Evolutionary conservation across 2,888 invertebrate genomes (phyloP).

Genomic region (Meganola albula): DNA sequence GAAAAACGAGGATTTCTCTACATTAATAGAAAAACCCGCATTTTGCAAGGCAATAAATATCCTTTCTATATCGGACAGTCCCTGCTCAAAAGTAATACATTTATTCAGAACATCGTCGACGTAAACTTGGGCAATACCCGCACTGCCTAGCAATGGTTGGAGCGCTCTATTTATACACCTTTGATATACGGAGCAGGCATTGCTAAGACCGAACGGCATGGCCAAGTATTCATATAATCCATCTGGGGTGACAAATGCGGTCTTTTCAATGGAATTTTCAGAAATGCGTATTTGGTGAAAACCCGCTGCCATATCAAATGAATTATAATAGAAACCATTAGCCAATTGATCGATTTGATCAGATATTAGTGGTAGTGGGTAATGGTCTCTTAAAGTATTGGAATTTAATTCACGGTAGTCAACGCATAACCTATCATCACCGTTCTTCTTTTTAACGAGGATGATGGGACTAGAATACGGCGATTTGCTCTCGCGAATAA

Average conservation of each 20-base stretch:
- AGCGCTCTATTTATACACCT: too few species aligned
- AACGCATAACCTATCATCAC: constrained; percentile 1
- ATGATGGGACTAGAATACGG: constrained; percentile 6
- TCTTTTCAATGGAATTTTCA: neutral
- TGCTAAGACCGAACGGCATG: neutral
- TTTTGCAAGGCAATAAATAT: neutral
- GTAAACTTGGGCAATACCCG: neutral
- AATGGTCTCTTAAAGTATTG: constrained; percentile 1
- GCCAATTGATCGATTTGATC: neutral
- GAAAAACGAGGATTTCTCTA: constrained; percentile 1
- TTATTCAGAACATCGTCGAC: neutral
- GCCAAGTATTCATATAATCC: constrained; percentile 5
- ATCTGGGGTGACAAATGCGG: constrained; percentile 3
- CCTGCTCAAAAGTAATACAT: neutral
- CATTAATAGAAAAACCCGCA: neutral
- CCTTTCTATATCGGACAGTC: neutral
- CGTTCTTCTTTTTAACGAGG: constrained; percentile 3
- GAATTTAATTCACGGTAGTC: constrained; percentile 1
- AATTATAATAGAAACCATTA: neutral
- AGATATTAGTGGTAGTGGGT: neutral
- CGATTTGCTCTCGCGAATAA: constrained; percentile 3
- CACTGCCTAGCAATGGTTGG: neutral
- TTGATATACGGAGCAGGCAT: neutral
- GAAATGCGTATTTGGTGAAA: neutral
- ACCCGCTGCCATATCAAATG: neutral